phyloP scores from a whole-genome alignment of 2,113 vertebrate genomes.

The Tetrao urogallus region DNA sequence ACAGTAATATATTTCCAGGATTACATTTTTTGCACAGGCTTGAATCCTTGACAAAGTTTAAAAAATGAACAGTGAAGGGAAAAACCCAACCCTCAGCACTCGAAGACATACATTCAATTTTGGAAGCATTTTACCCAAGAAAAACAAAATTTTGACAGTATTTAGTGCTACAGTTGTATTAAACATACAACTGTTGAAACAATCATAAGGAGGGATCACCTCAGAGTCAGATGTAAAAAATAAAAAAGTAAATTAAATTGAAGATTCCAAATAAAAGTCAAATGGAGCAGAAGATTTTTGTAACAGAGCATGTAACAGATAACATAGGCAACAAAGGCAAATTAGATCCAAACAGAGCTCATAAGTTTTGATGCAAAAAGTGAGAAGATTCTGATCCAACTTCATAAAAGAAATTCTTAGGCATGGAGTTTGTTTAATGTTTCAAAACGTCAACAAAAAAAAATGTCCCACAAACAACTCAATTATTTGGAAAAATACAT shows the following conservation, averaged over 20 bases:
- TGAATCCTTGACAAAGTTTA: conserved; percentile 4
- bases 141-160: conserved; percentile 19
- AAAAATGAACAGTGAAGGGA: neutral
- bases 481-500: neutral
- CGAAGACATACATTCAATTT: conserved; percentile 35
- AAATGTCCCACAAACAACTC: neutral
- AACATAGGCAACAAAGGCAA: neutral
- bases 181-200: conserved; percentile 11
- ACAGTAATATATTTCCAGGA: neutral
- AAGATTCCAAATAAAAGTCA: neutral
- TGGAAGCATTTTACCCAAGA: conserved; percentile 24
- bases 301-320: neutral
- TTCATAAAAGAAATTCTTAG: neutral
- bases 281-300: neutral
- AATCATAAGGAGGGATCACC: neutral
- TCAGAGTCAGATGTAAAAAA: neutral
- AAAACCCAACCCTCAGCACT: neutral
- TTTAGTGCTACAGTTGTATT: neutral
- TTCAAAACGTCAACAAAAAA: neutral
- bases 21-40: neutral
- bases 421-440: neutral
- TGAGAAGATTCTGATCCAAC: neutral
- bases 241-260: conserved; percentile 19
- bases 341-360: neutral
- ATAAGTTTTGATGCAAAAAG: neutral